Base-by-base conservation (phyloP, 2,113 vertebrate genomes). In the Perca schrenkii region DNA sequence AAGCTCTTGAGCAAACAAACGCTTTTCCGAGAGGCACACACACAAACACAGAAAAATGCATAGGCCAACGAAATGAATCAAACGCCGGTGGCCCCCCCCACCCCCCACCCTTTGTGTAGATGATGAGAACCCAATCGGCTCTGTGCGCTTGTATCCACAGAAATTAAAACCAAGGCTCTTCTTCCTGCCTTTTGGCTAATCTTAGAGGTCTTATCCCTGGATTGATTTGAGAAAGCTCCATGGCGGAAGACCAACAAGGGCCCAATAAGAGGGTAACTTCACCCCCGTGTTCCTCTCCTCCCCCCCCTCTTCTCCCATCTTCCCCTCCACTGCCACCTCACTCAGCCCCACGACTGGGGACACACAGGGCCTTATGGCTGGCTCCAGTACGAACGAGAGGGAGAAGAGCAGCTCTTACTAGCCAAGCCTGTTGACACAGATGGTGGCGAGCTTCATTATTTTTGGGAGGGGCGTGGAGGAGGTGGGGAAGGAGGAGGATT, bases 371-470 rank as follows among this genome's bases (percentile, higher is more conserved):
- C 65, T 60, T 77, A 49, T 72, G 76, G 84, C 79, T 15, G 43
- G 56, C 64, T 65, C 73, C 58, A 50, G 49, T 13, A 58, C 52
- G 86, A 86, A 72, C 46, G 21, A 71, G 83, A 84, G 80, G 1
- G 52, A 74, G 64, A 75, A 40, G 66, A 56, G 70, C 75, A 70
- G 85, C 66, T 85, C 89, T 58, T 57, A 82, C 89, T 61, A 52
- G 83, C 92, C 85, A 72, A 86, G 88, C 85, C 87, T 95, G 94
- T 94, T 95, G 92, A 94, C 93, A 95, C 94, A 95, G 94, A 94
- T 94, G 93, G 93, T 86, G 89, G 90, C 84, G 68, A 85, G 92
- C 90, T 91, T 92, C 92, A 94, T 95, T 93, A 93, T 94, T 94
- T 94, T 92, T 94, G 89, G 77, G 86, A 84, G 89, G 90, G 92